These are phyloP conservation scores for Antechinus stuartii DNA, from an alignment of 2,113 vertebrate genomes.

Conservation along the genomic window DNA sequence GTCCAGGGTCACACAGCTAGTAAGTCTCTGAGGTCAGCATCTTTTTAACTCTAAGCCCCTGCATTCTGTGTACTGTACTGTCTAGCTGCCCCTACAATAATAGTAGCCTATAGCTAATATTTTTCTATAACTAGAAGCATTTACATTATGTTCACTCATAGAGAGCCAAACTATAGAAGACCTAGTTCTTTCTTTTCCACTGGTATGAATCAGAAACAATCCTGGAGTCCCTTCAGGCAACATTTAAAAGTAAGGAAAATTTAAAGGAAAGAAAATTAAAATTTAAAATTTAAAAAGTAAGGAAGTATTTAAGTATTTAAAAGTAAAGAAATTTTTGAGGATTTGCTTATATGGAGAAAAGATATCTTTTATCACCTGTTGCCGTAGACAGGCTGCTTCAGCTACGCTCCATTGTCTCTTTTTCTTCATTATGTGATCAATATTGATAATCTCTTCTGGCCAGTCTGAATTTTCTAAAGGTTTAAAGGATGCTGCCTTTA, in stretches of 20 bases:
- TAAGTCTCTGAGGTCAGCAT: neutral
- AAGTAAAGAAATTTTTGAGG: neutral
- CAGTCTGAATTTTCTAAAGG: constrained; percentile 51
- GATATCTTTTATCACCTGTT: constrained; percentile 56
- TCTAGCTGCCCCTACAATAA: neutral
- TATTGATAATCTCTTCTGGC: constrained; percentile 59
- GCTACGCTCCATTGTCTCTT: constrained; percentile 65
- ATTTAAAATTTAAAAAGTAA: too few relatives aligned
- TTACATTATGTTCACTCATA: neutral
- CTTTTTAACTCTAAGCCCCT: neutral
- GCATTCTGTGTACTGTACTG: neutral
- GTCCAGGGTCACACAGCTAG: neutral
- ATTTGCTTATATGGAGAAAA: neutral
- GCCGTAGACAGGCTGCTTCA: constrained; percentile 56
- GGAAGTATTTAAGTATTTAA: neutral
- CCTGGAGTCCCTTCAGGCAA: neutral
- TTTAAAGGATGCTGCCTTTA: constrained; percentile 70
- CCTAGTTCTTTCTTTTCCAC: neutral
- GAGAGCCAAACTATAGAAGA: neutral
- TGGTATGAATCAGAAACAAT: constrained; percentile 22
- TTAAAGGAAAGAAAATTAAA: neutral
- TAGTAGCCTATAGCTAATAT: neutral
- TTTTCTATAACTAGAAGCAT: constrained; percentile 14
- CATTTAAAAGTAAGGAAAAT: constrained; percentile 3
- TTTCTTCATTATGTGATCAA: constrained; percentile 71